Base-by-base conservation (phyloP, 2,888 invertebrate species). In the Drosophila rubida region DNA sequence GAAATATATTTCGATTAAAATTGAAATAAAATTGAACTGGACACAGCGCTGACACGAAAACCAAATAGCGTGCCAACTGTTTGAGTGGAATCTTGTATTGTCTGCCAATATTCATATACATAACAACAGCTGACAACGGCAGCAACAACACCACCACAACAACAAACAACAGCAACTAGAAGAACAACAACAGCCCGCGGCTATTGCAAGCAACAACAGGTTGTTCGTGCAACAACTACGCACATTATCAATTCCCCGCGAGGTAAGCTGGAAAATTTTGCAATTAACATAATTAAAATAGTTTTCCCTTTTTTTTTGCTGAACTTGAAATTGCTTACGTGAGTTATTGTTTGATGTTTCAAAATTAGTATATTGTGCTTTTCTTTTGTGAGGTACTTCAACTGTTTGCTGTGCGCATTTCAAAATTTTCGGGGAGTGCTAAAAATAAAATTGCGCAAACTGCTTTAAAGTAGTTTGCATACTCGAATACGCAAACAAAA, bases 11-110 rank as follows among this genome's bases (percentile, higher is more conserved):
- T 85, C 87, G 82, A 87, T 82, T 85, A 87, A 81, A 81, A 81
- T 78, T 68, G 73, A 84, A 87, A 81, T 81, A 67, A 85, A 78
- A 82, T 82, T 87, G 73, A 75, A 87, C 85, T 85, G 85, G 87
- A 84, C 85, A 67, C 69, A 62, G 63, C 75, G 67, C 75, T 80
- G 85, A 80, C 85, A 78, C 63, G 60, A 87, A 84, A 75, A 78
- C 51, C 69, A 65, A 69, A 75, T 70, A 60, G 85, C 69, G 64
- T 87, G 80, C 80, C 84, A 86, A 81, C 50, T 67, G 84, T 65
- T 54, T 62, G 58, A 62, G 54, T 67, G 44, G 51, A 57, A 50
- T 58, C 27, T 67, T 54, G 48, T 73, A 77, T 73, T 75, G 78
- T 75, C 68, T 68, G 78, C 68, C 69, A 75, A 77, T 64, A 60